Base-by-base conservation (phyloP, 2,888 invertebrate species). In the Andrena praecox region DNA sequence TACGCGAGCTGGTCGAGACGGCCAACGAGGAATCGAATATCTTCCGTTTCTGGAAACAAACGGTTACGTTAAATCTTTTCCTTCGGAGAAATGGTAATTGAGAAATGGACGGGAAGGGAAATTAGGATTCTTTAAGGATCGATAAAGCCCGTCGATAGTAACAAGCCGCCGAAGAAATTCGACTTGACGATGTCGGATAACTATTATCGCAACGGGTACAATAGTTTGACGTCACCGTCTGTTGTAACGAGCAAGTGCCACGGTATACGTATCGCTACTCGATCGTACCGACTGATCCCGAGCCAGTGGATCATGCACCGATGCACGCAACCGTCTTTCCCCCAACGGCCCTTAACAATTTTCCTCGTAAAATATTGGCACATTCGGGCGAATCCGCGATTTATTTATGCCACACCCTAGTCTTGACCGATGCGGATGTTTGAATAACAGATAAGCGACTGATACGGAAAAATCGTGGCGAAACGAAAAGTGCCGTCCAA, bases 211-310 rank as follows among this genome's bases (percentile, higher is more conserved):
- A 71, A 67, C 12, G 70, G 68, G 50, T 73, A 83, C 63, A 77
- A 83, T 71, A 69, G 77, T 63, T 83, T 56, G 66, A 77, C 77
- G 77, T 83, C 77, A 74, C 20, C 4, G 33, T 66, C 62, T 56
- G 56, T 35, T 68, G 74, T 67, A 71, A 71, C 67, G 50, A 59
- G 29, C 33, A 71, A 62, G 69, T 74, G 42, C 2, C 29, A 29
- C 10, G n/a, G n/a, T 24, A 3, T 27, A 24, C 54, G 20, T 69
- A 77, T 77, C 68, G 77, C 68, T 73, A 59, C 20, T 8, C 83
- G 77, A 83, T 83, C 62, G 20, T 70, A 78, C 54, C 62, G 77
- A 74, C 62, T 48, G 77, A 74, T 70, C 56, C 56, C 56, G 20
- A 62, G 35, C 27, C 52, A 31, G 16, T 20, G 7, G 24, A 66